Evolutionary conservation across 2,888 invertebrate species (phyloP).

Genomic region (Lissocephala sabroskyi): DNA sequence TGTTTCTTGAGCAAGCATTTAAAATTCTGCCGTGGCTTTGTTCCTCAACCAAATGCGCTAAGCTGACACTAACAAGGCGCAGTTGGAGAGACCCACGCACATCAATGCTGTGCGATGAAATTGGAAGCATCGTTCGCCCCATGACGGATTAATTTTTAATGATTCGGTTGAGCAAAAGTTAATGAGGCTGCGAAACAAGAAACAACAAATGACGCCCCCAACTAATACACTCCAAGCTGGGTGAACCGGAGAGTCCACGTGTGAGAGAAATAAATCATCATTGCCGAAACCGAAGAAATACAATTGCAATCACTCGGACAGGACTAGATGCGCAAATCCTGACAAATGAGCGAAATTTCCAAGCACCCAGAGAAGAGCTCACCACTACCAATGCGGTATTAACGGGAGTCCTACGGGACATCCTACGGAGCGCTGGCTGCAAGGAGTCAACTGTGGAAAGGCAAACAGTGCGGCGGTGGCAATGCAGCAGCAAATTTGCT

Average conservation of each 20-base stretch:
- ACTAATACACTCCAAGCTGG: conserved; percentile 16
- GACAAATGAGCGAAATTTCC: conserved; percentile 55
- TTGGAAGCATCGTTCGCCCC: conserved; percentile 20
- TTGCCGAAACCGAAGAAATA: conserved; percentile 39
- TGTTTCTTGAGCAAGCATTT: too few relatives aligned
- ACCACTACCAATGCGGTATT: conserved; percentile 41
- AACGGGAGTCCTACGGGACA: conserved; percentile 30
- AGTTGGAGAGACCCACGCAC: too few relatives aligned
- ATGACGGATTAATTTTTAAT: conserved; percentile 59
- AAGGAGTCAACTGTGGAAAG: conserved; percentile 44
- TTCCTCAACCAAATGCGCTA: too few relatives aligned
- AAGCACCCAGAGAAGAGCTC: conserved; percentile 18
- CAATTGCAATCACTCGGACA: conserved; percentile 46
- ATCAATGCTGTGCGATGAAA: conserved; percentile 11
- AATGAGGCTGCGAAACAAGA: conserved; percentile 31
- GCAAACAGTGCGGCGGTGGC: conserved; percentile 8
- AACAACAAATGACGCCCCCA: conserved; percentile 43
- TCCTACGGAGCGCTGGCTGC: conserved; percentile 25
- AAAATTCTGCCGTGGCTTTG: too few relatives aligned
- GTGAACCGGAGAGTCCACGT: conserved; percentile 32
- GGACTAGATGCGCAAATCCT: conserved; percentile 35
- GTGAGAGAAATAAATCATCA: conserved; percentile 52
- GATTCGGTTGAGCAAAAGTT: conserved; percentile 39
- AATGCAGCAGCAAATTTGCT: conserved; percentile 57
- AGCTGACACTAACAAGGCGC: conserved; percentile 49